Percentiles rank a stretch among this genome's conserved stretches.
Evolutionary conservation across 2,888 invertebrate genomes (phyloP).

Genomic region (Pyralis farinalis): DNA sequence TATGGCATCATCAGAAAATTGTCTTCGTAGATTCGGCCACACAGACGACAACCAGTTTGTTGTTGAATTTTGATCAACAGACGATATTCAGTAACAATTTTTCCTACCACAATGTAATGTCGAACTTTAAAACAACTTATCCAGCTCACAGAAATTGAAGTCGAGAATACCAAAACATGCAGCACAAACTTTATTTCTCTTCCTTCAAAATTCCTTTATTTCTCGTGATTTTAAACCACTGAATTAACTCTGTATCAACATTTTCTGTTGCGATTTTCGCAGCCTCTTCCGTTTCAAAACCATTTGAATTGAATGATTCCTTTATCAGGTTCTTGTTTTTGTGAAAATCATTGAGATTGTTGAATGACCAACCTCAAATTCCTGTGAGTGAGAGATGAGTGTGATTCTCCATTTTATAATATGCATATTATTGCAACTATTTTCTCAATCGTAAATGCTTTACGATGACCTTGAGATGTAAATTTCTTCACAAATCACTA

Average conservation of each 20-base stretch:
- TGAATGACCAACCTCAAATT: slow-evolving; percentile 20
- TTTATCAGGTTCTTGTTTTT: slow-evolving; percentile 22
- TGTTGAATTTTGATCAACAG: slow-evolving; percentile 19
- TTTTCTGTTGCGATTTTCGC: slow-evolving; percentile 15
- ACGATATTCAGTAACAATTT: slow-evolving; percentile 16
- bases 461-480: slow-evolving; percentile 6
- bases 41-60: slow-evolving; percentile 19
- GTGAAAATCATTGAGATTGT: slow-evolving; percentile 20
- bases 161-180: slow-evolving; percentile 16
- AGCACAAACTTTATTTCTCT: slow-evolving; percentile 15
- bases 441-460: slow-evolving; percentile 17
- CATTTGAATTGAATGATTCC: slow-evolving; percentile 20
- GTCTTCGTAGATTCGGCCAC: slow-evolving; percentile 17
- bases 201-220: slow-evolving; percentile 16
- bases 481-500: slow-evolving; percentile 5
- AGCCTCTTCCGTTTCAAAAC: slow-evolving; percentile 24
- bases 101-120: slow-evolving; percentile 20
- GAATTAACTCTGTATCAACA: slow-evolving; percentile 21
- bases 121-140: slow-evolving; percentile 20
- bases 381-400: slow-evolving; percentile 18
- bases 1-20: slow-evolving; percentile 17
- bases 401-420: slow-evolving; percentile 20
- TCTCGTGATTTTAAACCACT: slow-evolving; percentile 21
- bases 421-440: slow-evolving; percentile 17
- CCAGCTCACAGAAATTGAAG: slow-evolving; percentile 19